Evolutionary conservation across 2,797 vertebrate genomes (phyloP).

Genomic region (Xiphophorus birchmanni): DNA sequence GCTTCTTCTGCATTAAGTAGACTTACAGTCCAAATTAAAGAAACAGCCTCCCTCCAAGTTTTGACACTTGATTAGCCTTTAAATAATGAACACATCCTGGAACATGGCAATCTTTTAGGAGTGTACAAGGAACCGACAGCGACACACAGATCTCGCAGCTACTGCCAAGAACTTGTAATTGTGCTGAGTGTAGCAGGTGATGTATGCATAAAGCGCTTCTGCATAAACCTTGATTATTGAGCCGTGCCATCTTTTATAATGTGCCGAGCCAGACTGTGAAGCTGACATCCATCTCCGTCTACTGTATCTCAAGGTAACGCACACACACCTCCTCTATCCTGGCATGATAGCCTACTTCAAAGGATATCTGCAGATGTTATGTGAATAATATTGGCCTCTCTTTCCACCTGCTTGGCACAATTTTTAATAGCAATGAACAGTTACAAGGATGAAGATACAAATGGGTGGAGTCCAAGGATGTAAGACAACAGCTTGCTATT

Average conservation of each 20-base stretch:
- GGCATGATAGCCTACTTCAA: constrained; percentile 62
- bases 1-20: constrained; percentile 22
- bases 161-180: constrained; percentile 59
- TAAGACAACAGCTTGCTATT: constrained; percentile 16
- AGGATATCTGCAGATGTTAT: constrained; percentile 61
- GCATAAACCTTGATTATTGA: constrained; percentile 72
- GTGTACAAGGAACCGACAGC: constrained; percentile 51
- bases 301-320: constrained; percentile 72
- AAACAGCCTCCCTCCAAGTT: constrained; percentile 12
- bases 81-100: constrained; percentile 50
- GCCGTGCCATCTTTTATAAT: constrained; percentile 68
- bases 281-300: constrained; percentile 67
- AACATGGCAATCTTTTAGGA: constrained; percentile 32
- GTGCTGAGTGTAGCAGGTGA: constrained; percentile 59
- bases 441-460: constrained; percentile 31
- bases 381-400: constrained; percentile 62
- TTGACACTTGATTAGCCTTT: constrained; percentile 37
- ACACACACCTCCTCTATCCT: constrained; percentile 45
- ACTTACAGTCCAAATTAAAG: constrained; percentile 41
- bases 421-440: constrained; percentile 61
- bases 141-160: constrained; percentile 27
- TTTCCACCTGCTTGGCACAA: constrained; percentile 47
- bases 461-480: constrained; percentile 38
- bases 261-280: constrained; percentile 56
- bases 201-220: constrained; percentile 52